Evolutionary conservation across 2,797 vertebrate species (phyloP), one percentile per base, ranked within the genome.

Genomic region (Rhadinocentrus ornatus): DNA sequence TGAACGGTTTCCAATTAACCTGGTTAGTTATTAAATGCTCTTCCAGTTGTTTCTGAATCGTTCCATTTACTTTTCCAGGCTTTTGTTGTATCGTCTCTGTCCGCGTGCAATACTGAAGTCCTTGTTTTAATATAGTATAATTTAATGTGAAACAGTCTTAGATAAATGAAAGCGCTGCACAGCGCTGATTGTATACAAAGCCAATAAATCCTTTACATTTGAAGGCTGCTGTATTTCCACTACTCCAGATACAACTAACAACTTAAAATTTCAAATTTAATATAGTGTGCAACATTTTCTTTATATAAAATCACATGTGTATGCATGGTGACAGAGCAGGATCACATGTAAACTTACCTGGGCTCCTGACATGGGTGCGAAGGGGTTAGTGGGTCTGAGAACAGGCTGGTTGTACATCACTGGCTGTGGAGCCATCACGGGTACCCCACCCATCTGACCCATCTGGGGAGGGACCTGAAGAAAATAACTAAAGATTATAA

Each of bases 331-430:
- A 18, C 39, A 41, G 39, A 12, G 35, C 12, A 13, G 35, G 35
- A 11, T 35, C 34, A 31, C n/a, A n/a, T n/a, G 34, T 35, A 12
- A 37, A 37, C 39, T 86, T 88, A 96, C 96, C 94, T 98, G 95
- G 85, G 96, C 94, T 94, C 95, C 95, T 71, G 94, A 94, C 75
- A 96, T 92, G 70, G 94, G 92, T 78, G 94, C 93, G 80, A 97
- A 96, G 73, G 95, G 94, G 84, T 96, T 97, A 69, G 94, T 95
- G 88, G 95, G 94, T 93, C 95, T 95, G 86, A 97, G 93, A 81
- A 95, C 94, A 83, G 94, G 92, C 83, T 96, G 96, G 48, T 93
- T 95, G 80, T 95, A 96, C 93, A 96, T 93, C 93, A 96, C 91
- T 55, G 95, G 94, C 90, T 96, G 96, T 65, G 95, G 93, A 86